Percentiles rank a stretch among this genome's conserved stretches.
phyloP scores from a whole-genome alignment of 1,140 invertebrate species.

The Drosophila kurseongensis region DNA sequence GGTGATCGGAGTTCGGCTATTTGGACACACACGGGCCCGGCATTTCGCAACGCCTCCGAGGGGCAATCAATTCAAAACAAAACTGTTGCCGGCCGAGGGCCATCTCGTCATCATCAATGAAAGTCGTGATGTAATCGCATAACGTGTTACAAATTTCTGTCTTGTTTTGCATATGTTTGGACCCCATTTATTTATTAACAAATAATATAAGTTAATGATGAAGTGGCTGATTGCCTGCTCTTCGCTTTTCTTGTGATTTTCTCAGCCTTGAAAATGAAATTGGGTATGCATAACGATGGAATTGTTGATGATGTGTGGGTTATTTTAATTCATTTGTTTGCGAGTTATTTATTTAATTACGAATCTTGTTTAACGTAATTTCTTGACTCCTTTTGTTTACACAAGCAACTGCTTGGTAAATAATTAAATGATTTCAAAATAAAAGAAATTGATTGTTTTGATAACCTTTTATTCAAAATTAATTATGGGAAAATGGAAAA shows the following conservation, averaged over 20 bases:
- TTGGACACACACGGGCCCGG: constrained; percentile 7
- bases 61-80: constrained; percentile 45
- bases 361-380: background rate
- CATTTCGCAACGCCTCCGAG: constrained; percentile 32
- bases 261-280: constrained; percentile 24
- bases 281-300: background rate
- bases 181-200: constrained; percentile 51
- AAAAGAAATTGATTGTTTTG: background rate
- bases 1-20: constrained; percentile 2
- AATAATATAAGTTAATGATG: constrained; percentile 47
- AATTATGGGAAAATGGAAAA: background rate
- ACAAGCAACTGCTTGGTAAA: background rate
- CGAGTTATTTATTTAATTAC: constrained; percentile 1
- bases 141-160: constrained; percentile 38
- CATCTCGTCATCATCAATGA: constrained; percentile 40
- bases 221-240: constrained; percentile 9
- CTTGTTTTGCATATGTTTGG: constrained; percentile 35
- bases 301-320: background rate
- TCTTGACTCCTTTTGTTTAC: background rate
- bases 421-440: background rate
- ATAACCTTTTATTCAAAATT: background rate
- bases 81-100: constrained; percentile 39
- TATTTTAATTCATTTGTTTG: constrained; percentile 1
- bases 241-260: constrained; percentile 15
- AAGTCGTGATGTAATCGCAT: constrained; percentile 54